Conservation (phyloP, 2,113 vertebrate species). For the Passer domesticus region DNA sequence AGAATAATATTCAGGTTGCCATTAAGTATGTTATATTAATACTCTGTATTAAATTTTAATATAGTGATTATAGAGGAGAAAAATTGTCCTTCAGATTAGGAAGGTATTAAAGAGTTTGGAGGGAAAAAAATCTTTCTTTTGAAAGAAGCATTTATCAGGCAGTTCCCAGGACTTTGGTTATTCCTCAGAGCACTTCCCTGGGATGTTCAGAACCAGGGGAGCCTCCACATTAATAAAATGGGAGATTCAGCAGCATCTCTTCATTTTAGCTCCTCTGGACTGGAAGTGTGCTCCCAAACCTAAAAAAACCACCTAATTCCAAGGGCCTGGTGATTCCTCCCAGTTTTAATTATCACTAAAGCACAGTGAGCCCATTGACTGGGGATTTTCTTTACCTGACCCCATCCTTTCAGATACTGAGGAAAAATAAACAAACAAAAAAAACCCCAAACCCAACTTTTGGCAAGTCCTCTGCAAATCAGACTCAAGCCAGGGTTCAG, state of each 20-base stretch:
- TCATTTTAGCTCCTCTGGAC: background rate
- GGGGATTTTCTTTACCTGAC: background rate
- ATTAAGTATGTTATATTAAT: slow-evolving; percentile 66
- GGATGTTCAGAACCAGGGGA: background rate
- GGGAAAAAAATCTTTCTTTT: background rate
- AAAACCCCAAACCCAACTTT: background rate
- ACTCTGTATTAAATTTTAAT: slow-evolving; percentile 72
- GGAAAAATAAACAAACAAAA: background rate
- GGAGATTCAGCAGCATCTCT: background rate
- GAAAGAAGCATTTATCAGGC: slow-evolving; percentile 48
- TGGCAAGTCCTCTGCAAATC: background rate
- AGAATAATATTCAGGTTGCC: background rate
- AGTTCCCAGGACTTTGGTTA: background rate
- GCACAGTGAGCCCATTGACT: background rate
- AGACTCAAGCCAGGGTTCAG: background rate
- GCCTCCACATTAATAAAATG: background rate
- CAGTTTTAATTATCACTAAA: background rate
- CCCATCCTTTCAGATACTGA: background rate
- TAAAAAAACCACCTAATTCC: background rate
- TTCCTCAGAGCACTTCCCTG: background rate
- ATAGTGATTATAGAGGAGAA: slow-evolving; percentile 66
- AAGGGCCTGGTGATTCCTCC: background rate
- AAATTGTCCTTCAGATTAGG: slow-evolving; percentile 62
- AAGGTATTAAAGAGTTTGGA: slow-evolving; percentile 51
- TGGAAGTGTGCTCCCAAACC: background rate